Percentiles rank a stretch among this genome's conserved stretches.
These are phyloP conservation scores for Oophaga sylvatica DNA, from an alignment of 2,797 vertebrate species.

Conservation along the genomic window DNA sequence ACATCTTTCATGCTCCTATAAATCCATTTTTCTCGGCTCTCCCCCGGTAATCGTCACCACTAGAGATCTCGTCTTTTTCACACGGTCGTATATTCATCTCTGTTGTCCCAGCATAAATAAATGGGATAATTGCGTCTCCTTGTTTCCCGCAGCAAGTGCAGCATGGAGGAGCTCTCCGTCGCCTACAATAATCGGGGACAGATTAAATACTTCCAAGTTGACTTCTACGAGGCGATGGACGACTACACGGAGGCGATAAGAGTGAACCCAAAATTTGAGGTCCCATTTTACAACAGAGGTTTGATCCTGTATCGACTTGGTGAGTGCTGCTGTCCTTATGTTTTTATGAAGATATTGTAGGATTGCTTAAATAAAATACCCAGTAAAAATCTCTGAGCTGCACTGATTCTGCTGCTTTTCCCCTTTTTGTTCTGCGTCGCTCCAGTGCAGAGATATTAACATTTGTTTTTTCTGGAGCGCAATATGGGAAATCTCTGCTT, in stretches of 20 bases:
- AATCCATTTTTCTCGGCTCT: not conserved
- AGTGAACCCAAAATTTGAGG: slow-evolving; percentile 77
- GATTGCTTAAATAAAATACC: not conserved
- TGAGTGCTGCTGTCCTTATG: slow-evolving; percentile 67
- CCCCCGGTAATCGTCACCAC: not conserved
- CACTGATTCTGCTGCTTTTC: too few relatives aligned
- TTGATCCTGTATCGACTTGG: slow-evolving; percentile 88
- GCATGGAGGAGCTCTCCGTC: slow-evolving; percentile 74
- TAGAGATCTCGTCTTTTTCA: not conserved
- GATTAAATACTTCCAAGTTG: slow-evolving; percentile 88
- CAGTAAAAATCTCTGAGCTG: too few relatives aligned
- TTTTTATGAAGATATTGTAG: not conserved
- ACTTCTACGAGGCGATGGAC: slow-evolving; percentile 88
- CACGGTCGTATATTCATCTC: not conserved
- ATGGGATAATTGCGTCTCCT: not conserved
- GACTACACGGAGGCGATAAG: slow-evolving; percentile 86
- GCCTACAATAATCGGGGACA: slow-evolving; percentile 92
- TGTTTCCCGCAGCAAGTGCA: slow-evolving; percentile 66
- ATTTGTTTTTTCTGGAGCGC: too few relatives aligned
- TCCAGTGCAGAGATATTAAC: too few relatives aligned
- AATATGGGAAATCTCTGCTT: too few relatives aligned
- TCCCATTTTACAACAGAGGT: slow-evolving; percentile 92
- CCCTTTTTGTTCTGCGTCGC: too few relatives aligned
- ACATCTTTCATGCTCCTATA: not conserved
- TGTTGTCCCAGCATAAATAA: not conserved